Percentiles rank a stretch among this genome's conserved stretches.
phyloP scores from a whole-genome alignment of 2,113 vertebrate species.

The Thomomys bottae region DNA sequence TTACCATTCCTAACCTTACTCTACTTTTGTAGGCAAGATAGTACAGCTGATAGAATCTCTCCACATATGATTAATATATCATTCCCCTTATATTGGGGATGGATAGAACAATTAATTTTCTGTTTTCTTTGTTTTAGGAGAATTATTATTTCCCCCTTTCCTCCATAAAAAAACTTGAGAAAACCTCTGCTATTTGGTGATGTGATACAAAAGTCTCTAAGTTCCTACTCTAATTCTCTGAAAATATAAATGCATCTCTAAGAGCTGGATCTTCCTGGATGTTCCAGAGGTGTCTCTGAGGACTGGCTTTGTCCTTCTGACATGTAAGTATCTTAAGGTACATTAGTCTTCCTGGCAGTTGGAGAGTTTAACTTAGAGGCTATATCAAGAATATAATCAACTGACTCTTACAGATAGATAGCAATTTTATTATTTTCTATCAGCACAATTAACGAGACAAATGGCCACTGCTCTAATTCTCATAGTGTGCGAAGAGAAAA shows the following conservation, averaged over 20 bases:
- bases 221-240: not conserved
- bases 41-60: no score
- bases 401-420: not conserved
- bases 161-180: not conserved
- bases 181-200: not conserved
- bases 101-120: not conserved
- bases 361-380: not conserved
- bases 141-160: not conserved
- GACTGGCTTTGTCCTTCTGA: not conserved
- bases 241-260: not conserved
- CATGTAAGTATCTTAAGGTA: not conserved
- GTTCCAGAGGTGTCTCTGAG: not conserved
- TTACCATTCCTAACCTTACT: rapidly evolving
- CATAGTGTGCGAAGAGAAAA: not conserved
- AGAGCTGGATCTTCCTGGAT: not conserved
- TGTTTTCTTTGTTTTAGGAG: not conserved
- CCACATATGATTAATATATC: not conserved
- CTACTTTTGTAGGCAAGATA: not conserved
- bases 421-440: not conserved
- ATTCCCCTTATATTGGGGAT: not conserved
- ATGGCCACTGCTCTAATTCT: not conserved
- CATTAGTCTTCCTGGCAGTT: not conserved
- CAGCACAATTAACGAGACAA: not conserved
- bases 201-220: not conserved
- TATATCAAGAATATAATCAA: not conserved